Evolutionary conservation across 1,140 invertebrate genomes (phyloP).

Genomic region (Tetramorium parvispinum): DNA sequence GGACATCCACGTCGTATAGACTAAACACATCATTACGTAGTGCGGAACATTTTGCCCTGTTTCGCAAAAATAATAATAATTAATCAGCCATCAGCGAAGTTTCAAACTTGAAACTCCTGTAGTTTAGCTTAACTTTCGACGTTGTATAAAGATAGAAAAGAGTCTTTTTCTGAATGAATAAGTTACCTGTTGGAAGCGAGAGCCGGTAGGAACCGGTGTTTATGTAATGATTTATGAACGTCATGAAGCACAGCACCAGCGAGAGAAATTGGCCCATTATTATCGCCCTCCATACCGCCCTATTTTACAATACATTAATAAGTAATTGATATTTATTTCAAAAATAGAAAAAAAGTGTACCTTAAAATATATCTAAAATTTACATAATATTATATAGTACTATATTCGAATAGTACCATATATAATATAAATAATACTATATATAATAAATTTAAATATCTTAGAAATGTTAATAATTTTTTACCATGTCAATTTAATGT

Average conservation of each 20-base stretch:
- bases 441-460: not conserved
- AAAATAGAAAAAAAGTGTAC: not conserved
- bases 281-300: constrained; percentile 91
- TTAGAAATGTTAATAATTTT: constrained; percentile 5
- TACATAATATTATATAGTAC: not conserved
- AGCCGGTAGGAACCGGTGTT: constrained; percentile 89
- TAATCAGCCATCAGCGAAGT: not conserved
- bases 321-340: not conserved
- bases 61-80: constrained; percentile 33
- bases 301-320: constrained; percentile 74
- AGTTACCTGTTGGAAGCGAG: constrained; percentile 89
- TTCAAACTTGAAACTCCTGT: not conserved
- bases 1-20: constrained; percentile 91
- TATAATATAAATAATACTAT: not conserved
- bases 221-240: constrained; percentile 91
- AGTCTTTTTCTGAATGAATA: not conserved
- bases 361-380: not conserved
- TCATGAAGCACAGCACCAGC: constrained; percentile 91
- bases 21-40: constrained; percentile 91
- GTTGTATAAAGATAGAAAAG: not conserved
- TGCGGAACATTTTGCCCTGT: constrained; percentile 92
- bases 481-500: not conserved
- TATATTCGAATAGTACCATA: too few relatives aligned
- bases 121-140: not conserved
- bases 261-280: constrained; percentile 92